These are phyloP conservation scores for Phalanger gymnotis DNA, from an alignment of 2,797 vertebrate genomes.

Conservation along the genomic window DNA sequence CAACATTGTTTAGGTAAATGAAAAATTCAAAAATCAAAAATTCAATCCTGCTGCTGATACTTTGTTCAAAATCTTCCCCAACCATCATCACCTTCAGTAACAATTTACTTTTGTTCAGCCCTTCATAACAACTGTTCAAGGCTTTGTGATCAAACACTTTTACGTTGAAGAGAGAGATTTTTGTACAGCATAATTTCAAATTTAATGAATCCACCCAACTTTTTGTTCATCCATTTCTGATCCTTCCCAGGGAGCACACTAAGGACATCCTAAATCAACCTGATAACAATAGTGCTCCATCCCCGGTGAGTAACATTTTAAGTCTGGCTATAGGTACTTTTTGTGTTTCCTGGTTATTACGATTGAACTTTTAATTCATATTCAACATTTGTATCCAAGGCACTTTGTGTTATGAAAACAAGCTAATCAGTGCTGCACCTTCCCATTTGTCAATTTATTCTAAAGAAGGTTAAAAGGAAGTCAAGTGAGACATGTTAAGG, in stretches of 20 bases:
- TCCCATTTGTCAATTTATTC: conserved; percentile 76
- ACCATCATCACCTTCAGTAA: background rate
- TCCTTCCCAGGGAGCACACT: conserved; percentile 60
- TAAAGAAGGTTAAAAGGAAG: conserved; percentile 78
- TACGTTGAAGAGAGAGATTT: conserved; percentile 27
- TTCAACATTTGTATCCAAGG: conserved; percentile 52
- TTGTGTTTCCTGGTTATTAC: conserved; percentile 57
- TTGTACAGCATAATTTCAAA: conserved; percentile 33
- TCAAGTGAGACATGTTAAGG: conserved; percentile 73
- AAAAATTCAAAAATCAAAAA: background rate
- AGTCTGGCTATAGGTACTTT: conserved; percentile 43
- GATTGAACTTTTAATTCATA: conserved; percentile 69
- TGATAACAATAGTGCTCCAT: conserved; percentile 8
- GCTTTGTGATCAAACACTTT: background rate
- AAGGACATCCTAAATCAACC: conserved; percentile 33
- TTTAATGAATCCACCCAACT: conserved; percentile 43
- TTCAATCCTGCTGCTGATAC: background rate
- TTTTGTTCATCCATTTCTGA: conserved; percentile 42
- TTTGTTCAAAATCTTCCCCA: background rate
- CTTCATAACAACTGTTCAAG: background rate
- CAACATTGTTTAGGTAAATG: background rate
- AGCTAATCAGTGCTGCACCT: conserved; percentile 70
- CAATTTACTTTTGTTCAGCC: background rate
- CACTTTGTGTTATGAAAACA: conserved; percentile 76
- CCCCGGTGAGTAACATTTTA: background rate